Conservation (phyloP, 53 echinoderm and acorn worm species). For the Crossaster papposus region DNA sequence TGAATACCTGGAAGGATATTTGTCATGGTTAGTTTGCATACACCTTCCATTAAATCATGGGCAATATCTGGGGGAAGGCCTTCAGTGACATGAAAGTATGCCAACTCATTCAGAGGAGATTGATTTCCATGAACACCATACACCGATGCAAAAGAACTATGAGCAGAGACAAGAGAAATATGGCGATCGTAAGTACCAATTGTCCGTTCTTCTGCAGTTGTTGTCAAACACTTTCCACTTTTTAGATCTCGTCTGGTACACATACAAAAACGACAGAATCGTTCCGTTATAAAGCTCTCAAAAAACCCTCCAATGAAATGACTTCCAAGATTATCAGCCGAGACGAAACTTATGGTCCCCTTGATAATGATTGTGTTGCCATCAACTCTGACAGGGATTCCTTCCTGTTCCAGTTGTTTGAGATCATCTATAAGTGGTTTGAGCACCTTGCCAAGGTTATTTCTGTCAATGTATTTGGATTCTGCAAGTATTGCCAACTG, state of each 20-base stretch:
- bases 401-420: slow-evolving; percentile 55
- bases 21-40: neutral
- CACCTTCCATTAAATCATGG: no score
- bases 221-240: slow-evolving; percentile 12
- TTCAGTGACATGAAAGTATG: slow-evolving; percentile 45
- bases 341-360: slow-evolving; percentile 64
- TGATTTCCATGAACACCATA: slow-evolving; percentile 68
- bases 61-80: slow-evolving; percentile 47
- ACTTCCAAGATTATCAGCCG: slow-evolving; percentile 69
- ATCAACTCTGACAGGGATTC: slow-evolving; percentile 56
- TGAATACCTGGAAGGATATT: slow-evolving; percentile 20
- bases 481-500: slow-evolving; percentile 36
- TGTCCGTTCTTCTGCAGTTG: slow-evolving; percentile 26
- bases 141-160: slow-evolving; percentile 33
- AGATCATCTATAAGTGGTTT: slow-evolving; percentile 57
- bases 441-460: slow-evolving; percentile 30
- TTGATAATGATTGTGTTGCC: slow-evolving; percentile 28
- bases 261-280: slow-evolving; percentile 70
- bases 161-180: slow-evolving; percentile 21
- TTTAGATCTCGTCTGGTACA: slow-evolving; percentile 46
- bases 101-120: slow-evolving; percentile 40
- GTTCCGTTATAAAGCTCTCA: slow-evolving; percentile 54
- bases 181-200: slow-evolving; percentile 46
- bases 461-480: slow-evolving; percentile 38
- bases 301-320: slow-evolving; percentile 70